Percentiles rank a stretch among this genome's conserved stretches.
phyloP scores from a whole-genome alignment of 1,140 invertebrate genomes.

The Brachionus rotundiformis region DNA sequence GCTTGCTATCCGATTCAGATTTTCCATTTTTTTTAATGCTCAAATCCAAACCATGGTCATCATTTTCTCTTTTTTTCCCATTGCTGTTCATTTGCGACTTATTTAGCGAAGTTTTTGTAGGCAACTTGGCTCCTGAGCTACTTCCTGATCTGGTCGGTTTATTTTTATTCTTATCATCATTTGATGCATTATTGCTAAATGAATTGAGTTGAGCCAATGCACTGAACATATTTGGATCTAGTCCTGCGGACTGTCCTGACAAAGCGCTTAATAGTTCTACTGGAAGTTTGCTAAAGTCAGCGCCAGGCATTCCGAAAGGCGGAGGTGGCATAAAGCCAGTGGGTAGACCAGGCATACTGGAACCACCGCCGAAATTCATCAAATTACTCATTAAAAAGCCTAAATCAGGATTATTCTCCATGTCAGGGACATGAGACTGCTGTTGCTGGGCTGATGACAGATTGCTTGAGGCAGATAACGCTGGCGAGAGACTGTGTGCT shows the following conservation, averaged over 20 bases:
- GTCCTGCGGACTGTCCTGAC: conserved; percentile 2
- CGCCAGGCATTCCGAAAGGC: neutral
- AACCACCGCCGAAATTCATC: conserved; percentile 27
- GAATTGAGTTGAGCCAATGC: conserved; percentile 30
- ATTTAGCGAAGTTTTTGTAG: neutral
- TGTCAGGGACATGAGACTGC: neutral
- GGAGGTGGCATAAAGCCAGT: neutral
- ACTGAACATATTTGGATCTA: conserved; percentile 46
- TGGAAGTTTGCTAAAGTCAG: conserved; percentile 37
- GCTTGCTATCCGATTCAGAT: neutral
- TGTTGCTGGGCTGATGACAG: conserved; percentile 12
- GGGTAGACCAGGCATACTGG: neutral
- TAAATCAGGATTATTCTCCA: neutral
- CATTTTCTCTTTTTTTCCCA: conserved; percentile 7
- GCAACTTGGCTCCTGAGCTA: neutral
- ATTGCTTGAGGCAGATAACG: conserved; percentile 25
- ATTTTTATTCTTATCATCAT: neutral
- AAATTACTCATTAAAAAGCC: conserved; percentile 45
- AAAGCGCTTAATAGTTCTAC: conserved; percentile 13
- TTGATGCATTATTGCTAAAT: neutral
- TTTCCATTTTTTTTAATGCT: conserved; percentile 33
- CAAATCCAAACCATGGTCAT: conserved; percentile 45
- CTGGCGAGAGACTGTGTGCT: conserved; percentile 37
- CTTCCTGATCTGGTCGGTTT: neutral
- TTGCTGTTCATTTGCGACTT: neutral